Base-by-base conservation (phyloP, 2,888 invertebrate species). In the Lycophotia porphyrea region DNA sequence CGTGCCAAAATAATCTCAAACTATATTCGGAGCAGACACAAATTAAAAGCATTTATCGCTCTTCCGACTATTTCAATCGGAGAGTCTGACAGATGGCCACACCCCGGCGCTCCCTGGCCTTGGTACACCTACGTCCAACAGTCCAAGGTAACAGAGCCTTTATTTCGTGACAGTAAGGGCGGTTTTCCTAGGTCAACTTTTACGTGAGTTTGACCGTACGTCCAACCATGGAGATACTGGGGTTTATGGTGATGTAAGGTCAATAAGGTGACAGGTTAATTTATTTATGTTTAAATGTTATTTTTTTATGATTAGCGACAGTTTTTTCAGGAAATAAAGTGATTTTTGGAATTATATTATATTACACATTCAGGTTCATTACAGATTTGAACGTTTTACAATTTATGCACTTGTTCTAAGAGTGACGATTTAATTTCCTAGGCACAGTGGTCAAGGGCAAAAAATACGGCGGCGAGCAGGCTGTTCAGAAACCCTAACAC, bases 31-130 rank as follows among this genome's bases (percentile, higher is more conserved):
- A 42, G 5, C 55, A 73, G 39, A 65, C 27, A 60, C 5, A 80
- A 34, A 55, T 68, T 34, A 65, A 81, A 76, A 69, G 52, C 72
- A 60, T 52, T 79, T 76, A 72, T 66, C 63, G 44, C 27, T 71
- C 82, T 82, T 82, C 85, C 82, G 85, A 76, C 70, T 72, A 49
- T 36, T 71, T 82, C 76, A 75, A 75, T 82, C 71, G 11, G 39
- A 55, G 13, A 13, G 60, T 2, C 34, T 81, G 82, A 73, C 85
- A 84, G 72, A 70, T 81, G 65, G 84, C 81, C 82, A 81, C 81
- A 73, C 85, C 82, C 77, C 24, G 49, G 34, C 84, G 47, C 76
- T 81, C 82, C 84, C 52, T 52, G 63, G 34, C 85, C 85, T 84
- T 81, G 75, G 47, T 65, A 18, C 27, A 75, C 84, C 81, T 64